These are phyloP conservation scores for Drosophila takahashii DNA, from an alignment of 1,140 invertebrate genomes.

Conservation along the genomic window DNA sequence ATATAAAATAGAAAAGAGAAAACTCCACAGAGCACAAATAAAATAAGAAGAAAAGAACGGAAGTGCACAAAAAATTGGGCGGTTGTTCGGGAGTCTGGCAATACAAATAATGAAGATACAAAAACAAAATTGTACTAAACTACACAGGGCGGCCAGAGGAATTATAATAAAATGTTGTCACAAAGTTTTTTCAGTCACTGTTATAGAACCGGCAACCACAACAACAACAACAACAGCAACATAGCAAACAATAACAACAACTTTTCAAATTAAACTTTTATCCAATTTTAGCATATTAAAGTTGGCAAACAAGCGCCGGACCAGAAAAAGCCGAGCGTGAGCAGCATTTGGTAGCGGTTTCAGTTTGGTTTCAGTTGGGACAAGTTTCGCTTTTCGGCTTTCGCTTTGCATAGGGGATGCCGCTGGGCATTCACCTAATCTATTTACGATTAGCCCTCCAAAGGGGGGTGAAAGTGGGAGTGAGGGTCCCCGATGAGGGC, in stretches of 20 bases:
- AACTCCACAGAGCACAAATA: conserved; percentile 44
- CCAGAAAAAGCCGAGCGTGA: conserved; percentile 52
- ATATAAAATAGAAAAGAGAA: conserved; percentile 56
- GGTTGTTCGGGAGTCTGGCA: conserved; percentile 31
- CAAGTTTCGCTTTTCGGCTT: not conserved
- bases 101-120: conserved; percentile 82
- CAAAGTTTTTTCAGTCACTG: conserved; percentile 64
- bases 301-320: conserved; percentile 57
- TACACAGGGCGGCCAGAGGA: conserved; percentile 57
- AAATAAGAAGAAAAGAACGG: conserved; percentile 2
- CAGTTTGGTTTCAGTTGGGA: not conserved
- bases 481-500: conserved; percentile 2
- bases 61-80: conserved; percentile 10
- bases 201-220: conserved; percentile 18
- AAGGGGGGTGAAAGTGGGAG: not conserved
- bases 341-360: conserved; percentile 26
- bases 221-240: conserved; percentile 17
- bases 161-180: conserved; percentile 84
- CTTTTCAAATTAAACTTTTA: conserved; percentile 83
- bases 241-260: conserved; percentile 75
- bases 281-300: conserved; percentile 79
- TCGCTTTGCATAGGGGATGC: not conserved
- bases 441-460: conserved; percentile 40
- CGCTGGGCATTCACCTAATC: conserved; percentile 23
- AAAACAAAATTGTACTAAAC: conserved; percentile 74